Evolutionary conservation across 2,113 vertebrate species (phyloP).

Genomic region (Toxostoma redivivum): DNA sequence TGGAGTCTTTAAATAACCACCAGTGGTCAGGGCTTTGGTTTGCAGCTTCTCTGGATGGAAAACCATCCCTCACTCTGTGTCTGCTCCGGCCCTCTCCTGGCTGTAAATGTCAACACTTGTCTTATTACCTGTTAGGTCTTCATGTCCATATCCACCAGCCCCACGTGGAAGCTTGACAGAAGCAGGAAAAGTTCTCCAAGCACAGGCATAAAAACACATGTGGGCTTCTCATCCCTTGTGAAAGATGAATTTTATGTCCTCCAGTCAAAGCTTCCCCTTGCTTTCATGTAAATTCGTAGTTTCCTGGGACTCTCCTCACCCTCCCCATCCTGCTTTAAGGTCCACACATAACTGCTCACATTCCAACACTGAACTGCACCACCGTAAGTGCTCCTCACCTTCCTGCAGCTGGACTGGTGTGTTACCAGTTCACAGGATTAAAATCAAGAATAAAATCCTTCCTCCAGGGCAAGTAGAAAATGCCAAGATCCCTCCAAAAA

Average conservation of each 20-base stretch:
- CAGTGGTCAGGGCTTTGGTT: slow-evolving; percentile 26
- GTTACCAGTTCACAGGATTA: neutral
- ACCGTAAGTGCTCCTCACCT: neutral
- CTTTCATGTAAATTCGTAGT: neutral
- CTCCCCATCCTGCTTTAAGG: neutral
- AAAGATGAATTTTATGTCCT: neutral
- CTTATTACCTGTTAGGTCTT: neutral
- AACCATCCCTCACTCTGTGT: neutral
- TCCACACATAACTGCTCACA: neutral
- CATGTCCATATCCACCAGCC: neutral
- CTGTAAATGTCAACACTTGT: neutral
- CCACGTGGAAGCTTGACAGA: neutral
- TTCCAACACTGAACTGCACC: neutral
- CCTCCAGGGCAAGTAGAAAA: neutral
- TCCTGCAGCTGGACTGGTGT: fast-evolving
- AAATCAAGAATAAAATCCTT: neutral
- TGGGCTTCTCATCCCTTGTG: fast-evolving
- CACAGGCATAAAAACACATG: neutral
- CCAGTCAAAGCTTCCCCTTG: neutral
- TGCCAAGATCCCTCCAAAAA: neutral
- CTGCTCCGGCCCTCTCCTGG: neutral
- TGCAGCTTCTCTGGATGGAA: neutral
- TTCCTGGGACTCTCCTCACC: neutral
- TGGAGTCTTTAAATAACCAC: slow-evolving; percentile 51
- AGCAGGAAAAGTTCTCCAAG: neutral